phyloP scores from a whole-genome alignment of 2,113 vertebrate species.

The Percopsis transmontana region DNA sequence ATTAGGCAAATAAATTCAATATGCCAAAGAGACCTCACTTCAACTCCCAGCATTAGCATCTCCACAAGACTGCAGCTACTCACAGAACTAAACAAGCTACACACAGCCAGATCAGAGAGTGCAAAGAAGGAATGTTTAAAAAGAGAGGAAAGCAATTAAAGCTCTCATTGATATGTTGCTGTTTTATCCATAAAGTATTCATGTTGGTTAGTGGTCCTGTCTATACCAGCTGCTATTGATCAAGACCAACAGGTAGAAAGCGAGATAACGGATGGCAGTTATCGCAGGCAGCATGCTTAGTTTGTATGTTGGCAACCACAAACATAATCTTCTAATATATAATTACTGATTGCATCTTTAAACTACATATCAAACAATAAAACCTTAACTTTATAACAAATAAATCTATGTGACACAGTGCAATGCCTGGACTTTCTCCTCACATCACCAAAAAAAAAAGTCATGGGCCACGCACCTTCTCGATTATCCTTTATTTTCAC shows the following conservation, averaged over 20 bases:
- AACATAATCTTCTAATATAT: too few species aligned
- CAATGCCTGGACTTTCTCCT: not conserved
- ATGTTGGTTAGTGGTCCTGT: too few species aligned
- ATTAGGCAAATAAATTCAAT: constrained; percentile 37
- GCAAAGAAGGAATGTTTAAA: not conserved
- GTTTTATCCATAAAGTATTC: too few species aligned
- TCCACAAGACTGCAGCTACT: constrained; percentile 8
- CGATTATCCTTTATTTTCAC: not conserved
- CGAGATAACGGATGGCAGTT: too few species aligned
- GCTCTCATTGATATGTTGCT: too few species aligned
- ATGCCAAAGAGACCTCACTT: constrained; percentile 24
- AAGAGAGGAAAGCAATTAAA: not conserved
- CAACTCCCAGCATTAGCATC: constrained; percentile 23
- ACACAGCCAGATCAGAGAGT: not conserved
- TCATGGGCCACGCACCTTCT: not conserved
- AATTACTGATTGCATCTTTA: too few species aligned
- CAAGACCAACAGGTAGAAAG: too few species aligned
- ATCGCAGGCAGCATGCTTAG: too few species aligned
- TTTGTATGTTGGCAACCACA: too few species aligned
- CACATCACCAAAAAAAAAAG: constrained; percentile 6
- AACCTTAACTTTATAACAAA: constrained; percentile 2
- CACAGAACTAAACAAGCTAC: not conserved
- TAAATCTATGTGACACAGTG: not conserved
- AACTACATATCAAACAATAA: constrained; percentile 7
- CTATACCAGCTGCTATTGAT: too few species aligned